phyloP scores from a whole-genome alignment of 2,797 vertebrate genomes.

The Ispidina lecontei region DNA sequence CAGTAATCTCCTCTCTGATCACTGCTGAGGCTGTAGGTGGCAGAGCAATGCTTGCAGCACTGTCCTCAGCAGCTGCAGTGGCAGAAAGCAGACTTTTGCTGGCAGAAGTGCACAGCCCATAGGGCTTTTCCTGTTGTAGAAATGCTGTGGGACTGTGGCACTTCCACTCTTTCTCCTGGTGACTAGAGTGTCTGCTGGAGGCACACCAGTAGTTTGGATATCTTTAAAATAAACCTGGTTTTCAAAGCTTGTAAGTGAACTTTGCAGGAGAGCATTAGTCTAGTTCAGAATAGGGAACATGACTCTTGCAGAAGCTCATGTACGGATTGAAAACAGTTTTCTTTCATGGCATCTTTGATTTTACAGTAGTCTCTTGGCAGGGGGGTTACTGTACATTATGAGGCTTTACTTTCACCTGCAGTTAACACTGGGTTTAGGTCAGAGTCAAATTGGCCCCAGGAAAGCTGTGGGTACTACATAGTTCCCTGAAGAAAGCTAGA shows the following conservation, averaged over 20 bases:
- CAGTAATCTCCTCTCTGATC: not conserved
- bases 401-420: not conserved
- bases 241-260: not conserved
- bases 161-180: too few relatives aligned
- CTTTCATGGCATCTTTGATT: not conserved
- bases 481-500: not conserved
- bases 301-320: not conserved
- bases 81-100: not conserved
- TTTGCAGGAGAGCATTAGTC: not conserved
- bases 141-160: not conserved
- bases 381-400: not conserved
- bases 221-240: not conserved
- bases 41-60: not conserved
- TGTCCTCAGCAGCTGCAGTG: not conserved
- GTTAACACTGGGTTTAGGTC: not conserved
- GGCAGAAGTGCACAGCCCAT: accelerated
- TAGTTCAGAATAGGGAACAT: not conserved
- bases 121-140: not conserved
- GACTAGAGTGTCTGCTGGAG: not conserved
- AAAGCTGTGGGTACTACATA: not conserved
- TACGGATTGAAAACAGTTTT: not conserved
- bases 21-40: accelerated
- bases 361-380: not conserved
- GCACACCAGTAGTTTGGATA: not conserved
- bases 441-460: not conserved